Evolutionary conservation across 2,797 vertebrate genomes (phyloP).

Genomic region (Glossophaga mutica): DNA sequence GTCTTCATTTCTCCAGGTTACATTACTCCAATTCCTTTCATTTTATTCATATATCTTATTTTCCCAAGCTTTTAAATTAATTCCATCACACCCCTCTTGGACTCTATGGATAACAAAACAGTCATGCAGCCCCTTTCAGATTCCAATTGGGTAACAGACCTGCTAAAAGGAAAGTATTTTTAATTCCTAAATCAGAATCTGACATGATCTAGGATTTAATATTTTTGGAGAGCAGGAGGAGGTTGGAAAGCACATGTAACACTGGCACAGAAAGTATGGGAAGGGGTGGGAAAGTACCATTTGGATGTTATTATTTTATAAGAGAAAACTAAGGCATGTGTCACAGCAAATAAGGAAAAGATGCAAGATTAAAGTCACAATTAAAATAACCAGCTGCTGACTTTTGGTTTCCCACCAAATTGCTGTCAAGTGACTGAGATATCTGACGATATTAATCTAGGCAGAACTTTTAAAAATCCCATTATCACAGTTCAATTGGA

Average conservation of each 20-base stretch:
- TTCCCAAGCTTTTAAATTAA: conserved; percentile 59
- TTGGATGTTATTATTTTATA: conserved; percentile 15
- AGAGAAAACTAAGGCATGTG: conserved; percentile 26
- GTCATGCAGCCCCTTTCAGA: conserved; percentile 38
- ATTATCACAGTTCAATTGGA: not conserved
- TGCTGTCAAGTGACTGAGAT: not conserved
- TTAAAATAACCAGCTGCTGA: conserved; percentile 41
- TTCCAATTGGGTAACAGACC: conserved; percentile 65
- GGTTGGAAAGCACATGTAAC: not conserved
- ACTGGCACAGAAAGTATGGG: not conserved
- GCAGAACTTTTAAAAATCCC: not conserved
- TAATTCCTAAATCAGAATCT: conserved; percentile 60
- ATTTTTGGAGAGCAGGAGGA: conserved; percentile 31
- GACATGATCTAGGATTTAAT: conserved; percentile 35
- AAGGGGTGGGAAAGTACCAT: not conserved
- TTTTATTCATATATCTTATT: conserved; percentile 63
- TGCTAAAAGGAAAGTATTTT: conserved; percentile 49
- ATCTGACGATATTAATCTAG: conserved; percentile 15
- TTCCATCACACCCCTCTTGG: conserved; percentile 13
- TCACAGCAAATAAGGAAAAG: conserved; percentile 43
- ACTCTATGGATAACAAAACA: conserved; percentile 57
- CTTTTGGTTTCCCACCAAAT: conserved; percentile 5
- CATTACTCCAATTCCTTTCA: conserved; percentile 45
- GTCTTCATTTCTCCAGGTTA: conserved; percentile 62
- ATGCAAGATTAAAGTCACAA: conserved; percentile 27